Evolutionary conservation across 2,888 invertebrate genomes (phyloP), one percentile per base, ranked within the genome.

Genomic region (Archaeoteleia sp.): DNA sequence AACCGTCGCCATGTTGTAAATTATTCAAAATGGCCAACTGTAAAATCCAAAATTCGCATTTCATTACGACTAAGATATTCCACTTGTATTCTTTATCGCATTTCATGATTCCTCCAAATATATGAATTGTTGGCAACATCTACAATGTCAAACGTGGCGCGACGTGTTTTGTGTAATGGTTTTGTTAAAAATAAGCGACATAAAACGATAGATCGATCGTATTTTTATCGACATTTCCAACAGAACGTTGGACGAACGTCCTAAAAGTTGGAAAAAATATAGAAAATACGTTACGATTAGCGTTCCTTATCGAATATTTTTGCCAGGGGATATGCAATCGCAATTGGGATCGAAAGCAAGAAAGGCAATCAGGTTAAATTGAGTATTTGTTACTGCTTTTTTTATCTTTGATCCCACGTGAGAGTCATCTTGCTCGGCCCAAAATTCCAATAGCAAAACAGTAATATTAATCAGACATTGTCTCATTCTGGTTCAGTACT

Each of bases 21-120:
- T 49, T 10, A 43, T 63, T n/a, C 55, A 55, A 49, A 43, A 63
- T 49, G 42, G 49, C 20, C 20, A 10, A 63, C 49, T 43, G 54
- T 39, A 1, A 23, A 53, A 53, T 61, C 53, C 62, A 43, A 42
- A 39, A 17, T 37, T 14, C 9, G 13, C 14, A 34, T 1, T 17
- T 37, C 14, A 17, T 37, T 37, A 17, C 9, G 15, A 15, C 15
- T 17, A 8, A 17, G 17, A 37, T 37, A 37, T 37, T 37, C 15
- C 13, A 37, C 20, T 20, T 20, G 13, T 35, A 27, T 43, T n/a
- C 30, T 42, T 29, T 14, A 48, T n/a, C n/a, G n/a, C n/a, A 40
- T 48, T 37, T 35, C 14, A 9, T 14, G 10, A 13, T 37, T 20
- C 13, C 45, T 40, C 27, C 20, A 5, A 20, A 20, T 48, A 34